phyloP scores from a whole-genome alignment of 2,113 vertebrate species.

The Chaenogobius annularis region DNA sequence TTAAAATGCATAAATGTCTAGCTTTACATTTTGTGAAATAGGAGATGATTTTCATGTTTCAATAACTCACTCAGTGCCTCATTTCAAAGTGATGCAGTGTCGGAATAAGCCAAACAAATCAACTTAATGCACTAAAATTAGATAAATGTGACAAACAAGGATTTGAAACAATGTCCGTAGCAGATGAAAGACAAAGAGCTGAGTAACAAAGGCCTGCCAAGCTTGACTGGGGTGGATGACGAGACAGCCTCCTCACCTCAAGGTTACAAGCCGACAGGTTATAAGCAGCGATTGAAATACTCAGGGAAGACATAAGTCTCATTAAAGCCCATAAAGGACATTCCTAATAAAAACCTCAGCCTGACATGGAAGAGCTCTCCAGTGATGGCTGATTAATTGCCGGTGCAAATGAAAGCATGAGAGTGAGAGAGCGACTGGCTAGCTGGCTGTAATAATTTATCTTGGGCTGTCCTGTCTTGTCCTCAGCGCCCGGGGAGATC shows the following conservation, averaged over 20 bases:
- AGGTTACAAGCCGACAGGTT: constrained; percentile 71
- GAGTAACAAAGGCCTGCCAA: constrained; percentile 57
- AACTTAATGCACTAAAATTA: constrained; percentile 68
- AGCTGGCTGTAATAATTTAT: constrained; percentile 76
- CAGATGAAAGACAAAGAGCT: constrained; percentile 55
- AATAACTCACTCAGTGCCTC: constrained; percentile 41
- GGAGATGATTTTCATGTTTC: constrained; percentile 41
- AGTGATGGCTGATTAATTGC: constrained; percentile 83
- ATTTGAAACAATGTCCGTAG: constrained; percentile 45
- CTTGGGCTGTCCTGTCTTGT: constrained; percentile 71
- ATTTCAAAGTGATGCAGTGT: constrained; percentile 35
- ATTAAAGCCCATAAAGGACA: constrained; percentile 80
- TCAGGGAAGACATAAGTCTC: constrained; percentile 81
- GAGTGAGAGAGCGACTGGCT: constrained; percentile 64
- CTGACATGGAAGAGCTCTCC: constrained; percentile 77
- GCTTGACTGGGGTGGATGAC: constrained; percentile 44
- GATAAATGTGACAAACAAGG: constrained; percentile 47
- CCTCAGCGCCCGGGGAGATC: constrained; percentile 69
- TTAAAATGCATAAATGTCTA: constrained; percentile 14
- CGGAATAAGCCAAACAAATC: constrained; percentile 66
- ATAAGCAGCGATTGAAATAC: constrained; percentile 77
- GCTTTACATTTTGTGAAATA: constrained; percentile 11
- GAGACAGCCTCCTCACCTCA: constrained; percentile 58
- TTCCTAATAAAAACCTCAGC: constrained; percentile 78
- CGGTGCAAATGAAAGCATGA: constrained; percentile 76